These are phyloP conservation scores for Marmota monax DNA, from an alignment of 2,113 vertebrate species.

Conservation along the genomic window DNA sequence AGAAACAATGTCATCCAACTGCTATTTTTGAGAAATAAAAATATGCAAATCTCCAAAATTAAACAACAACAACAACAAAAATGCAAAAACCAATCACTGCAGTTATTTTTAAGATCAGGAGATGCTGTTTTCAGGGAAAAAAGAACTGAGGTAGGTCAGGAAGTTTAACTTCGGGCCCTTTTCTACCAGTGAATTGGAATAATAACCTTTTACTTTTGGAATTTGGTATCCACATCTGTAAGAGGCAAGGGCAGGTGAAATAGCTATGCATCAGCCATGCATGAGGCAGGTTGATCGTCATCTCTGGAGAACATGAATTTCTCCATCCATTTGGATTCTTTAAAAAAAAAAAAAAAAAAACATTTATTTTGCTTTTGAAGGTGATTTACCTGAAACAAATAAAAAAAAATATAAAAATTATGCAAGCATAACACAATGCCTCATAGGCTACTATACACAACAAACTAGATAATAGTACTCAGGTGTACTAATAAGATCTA, in stretches of 20 bases:
- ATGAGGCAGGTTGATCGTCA: background rate
- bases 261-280: background rate
- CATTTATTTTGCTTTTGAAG: background rate
- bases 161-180: background rate
- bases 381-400: background rate
- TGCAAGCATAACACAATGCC: too few relatives aligned
- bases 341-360: too few relatives aligned
- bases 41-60: background rate
- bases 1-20: background rate
- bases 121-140: background rate
- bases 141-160: background rate
- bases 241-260: background rate
- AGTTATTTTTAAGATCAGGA: background rate
- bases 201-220: background rate
- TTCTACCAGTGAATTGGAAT: background rate
- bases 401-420: too few relatives aligned
- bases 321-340: background rate
- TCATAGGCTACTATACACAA: background rate
- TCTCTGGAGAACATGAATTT: background rate
- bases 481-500: background rate
- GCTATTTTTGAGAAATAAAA: background rate
- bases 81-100: background rate
- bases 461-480: too few relatives aligned
- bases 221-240: background rate
- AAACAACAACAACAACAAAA: background rate